Conservation (phyloP, 2,113 vertebrate species). For the Loxodonta africana region DNA sequence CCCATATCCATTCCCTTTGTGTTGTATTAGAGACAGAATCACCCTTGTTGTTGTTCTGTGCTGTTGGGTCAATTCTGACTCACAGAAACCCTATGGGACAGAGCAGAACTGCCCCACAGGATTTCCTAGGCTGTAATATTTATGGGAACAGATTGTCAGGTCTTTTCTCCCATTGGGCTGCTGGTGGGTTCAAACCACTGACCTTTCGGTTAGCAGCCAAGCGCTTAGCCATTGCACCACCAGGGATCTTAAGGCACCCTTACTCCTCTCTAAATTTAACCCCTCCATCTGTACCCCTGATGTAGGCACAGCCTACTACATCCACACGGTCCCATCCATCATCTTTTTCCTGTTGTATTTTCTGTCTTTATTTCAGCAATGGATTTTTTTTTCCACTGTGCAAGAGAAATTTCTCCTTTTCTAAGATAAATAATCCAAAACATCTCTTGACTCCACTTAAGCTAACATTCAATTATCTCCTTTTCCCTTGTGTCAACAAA, state of each 20-base stretch:
- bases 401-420: not conserved
- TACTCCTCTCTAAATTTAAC: not conserved
- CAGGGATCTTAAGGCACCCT: not conserved
- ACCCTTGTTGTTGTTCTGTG: not conserved
- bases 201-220: not conserved
- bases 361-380: not conserved
- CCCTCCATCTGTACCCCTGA: not conserved
- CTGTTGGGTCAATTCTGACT: not conserved
- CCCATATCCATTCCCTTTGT: not conserved
- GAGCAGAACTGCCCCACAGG: not conserved
- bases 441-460: not conserved
- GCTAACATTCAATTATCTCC: not conserved
- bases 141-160: not conserved
- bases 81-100: not conserved
- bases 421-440: not conserved
- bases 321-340: rapidly evolving
- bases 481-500: not conserved
- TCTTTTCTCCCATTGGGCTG: not conserved
- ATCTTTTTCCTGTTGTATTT: not conserved
- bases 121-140: not conserved
- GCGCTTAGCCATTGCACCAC: not conserved
- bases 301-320: not conserved
- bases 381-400: not conserved
- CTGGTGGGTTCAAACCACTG: not conserved
- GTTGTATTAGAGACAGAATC: not conserved